These are phyloP conservation scores for Camponotus fellah DNA, from an alignment of 2,888 invertebrate species.

Conservation along the genomic window DNA sequence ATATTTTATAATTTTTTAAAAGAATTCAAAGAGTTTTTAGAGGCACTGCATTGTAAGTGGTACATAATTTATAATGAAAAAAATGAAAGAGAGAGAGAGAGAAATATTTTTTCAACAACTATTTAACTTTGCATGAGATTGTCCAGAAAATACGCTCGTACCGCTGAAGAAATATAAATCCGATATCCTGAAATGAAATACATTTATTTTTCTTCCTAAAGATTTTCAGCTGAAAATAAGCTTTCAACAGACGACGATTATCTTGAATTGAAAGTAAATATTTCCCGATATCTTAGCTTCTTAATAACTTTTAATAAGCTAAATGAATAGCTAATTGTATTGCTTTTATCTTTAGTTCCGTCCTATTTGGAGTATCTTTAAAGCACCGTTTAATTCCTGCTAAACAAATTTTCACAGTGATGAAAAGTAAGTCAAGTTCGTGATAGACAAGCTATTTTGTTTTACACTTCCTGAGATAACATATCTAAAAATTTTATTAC, in stretches of 20 bases:
- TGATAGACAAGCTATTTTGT: constrained; percentile 20
- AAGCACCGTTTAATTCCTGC: constrained; percentile 34
- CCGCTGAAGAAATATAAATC: constrained; percentile 11
- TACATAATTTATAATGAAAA: constrained; percentile 28
- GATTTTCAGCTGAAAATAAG: constrained; percentile 40
- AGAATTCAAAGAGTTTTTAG: neutral
- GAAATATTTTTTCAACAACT: constrained; percentile 1
- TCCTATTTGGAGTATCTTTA: constrained; percentile 33
- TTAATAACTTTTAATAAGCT: constrained; percentile 52
- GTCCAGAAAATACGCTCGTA: neutral
- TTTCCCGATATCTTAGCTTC: constrained; percentile 44
- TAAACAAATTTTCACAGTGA: constrained; percentile 50
- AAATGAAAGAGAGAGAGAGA: neutral
- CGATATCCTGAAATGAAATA: constrained; percentile 28
- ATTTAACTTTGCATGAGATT: constrained; percentile 26
- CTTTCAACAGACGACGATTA: constrained; percentile 1
- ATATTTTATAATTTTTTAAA: neutral
- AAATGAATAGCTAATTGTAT: constrained; percentile 45
- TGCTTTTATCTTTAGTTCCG: constrained; percentile 26
- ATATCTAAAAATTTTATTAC: constrained; percentile 44
- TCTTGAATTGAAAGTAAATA: constrained; percentile 41
- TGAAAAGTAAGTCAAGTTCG: constrained; percentile 22
- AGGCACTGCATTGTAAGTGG: neutral
- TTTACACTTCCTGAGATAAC: neutral
- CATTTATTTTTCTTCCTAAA: neutral